A percentile compares a stretch with the other conserved stretches of the same genome.
phyloP scores from a whole-genome alignment of 2,797 vertebrate species.

The Linurgus olivaceus region DNA sequence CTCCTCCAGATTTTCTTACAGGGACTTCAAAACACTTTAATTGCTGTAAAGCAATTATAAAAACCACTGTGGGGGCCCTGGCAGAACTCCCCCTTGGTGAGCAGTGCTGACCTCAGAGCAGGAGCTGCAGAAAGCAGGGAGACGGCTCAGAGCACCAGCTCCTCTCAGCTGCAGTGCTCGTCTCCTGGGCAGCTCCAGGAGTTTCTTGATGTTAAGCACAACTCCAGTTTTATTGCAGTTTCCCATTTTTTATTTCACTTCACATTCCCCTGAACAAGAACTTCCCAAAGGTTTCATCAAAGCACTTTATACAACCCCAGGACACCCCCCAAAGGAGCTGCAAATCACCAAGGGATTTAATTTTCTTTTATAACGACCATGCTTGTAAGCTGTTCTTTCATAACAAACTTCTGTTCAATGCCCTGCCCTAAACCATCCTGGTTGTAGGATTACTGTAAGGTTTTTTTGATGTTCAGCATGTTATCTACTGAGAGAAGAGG shows the following conservation, averaged over 20 bases:
- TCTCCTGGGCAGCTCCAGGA: background rate
- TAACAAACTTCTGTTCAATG: too few species aligned
- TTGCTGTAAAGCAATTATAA: background rate
- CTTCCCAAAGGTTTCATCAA: too few species aligned
- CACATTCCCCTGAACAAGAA: too few species aligned
- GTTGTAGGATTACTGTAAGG: too few species aligned
- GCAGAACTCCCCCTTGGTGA: background rate
- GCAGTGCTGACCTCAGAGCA: background rate
- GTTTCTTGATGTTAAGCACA: background rate
- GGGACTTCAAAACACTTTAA: background rate
- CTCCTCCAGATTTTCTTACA: background rate
- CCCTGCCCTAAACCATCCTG: too few species aligned
- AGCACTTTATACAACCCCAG: too few species aligned
- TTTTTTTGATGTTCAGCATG: background rate
- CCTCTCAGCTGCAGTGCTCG: rapidly evolving
- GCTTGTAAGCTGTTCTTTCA: too few species aligned
- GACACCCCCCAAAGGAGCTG: too few species aligned
- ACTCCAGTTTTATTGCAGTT: background rate
- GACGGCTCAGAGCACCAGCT: background rate
- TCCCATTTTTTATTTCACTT: too few species aligned
- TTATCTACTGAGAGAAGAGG: background rate
- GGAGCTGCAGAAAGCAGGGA: background rate
- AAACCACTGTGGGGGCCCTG: background rate
- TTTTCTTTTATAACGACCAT: too few species aligned
- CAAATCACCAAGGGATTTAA: too few species aligned